Percentiles rank a stretch among this genome's conserved stretches.
phyloP scores from a whole-genome alignment of 92 coral and sea anemone genomes.

The Porites lobata region DNA sequence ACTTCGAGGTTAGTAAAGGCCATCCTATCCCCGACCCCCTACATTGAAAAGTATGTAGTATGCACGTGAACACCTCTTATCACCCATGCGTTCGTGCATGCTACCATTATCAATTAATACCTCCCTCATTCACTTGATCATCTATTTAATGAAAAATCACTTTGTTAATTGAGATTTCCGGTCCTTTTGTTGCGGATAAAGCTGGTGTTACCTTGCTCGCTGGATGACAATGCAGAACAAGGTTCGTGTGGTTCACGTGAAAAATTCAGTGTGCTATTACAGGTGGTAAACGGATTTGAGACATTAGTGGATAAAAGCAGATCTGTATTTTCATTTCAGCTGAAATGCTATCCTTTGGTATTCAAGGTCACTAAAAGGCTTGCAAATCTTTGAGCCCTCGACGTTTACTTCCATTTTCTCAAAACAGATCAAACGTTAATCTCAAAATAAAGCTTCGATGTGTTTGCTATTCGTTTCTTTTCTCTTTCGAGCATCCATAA shows the following conservation, averaged over 20 bases:
- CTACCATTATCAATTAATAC: neutral
- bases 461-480: neutral
- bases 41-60: neutral
- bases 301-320: too few species aligned
- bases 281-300: neutral
- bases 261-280: neutral
- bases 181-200: neutral
- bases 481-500: neutral
- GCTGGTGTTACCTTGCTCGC: neutral
- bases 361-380: neutral
- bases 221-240: neutral
- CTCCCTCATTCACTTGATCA: neutral
- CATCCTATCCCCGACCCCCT: constrained; percentile 1
- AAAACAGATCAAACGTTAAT: neutral
- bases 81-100: constrained; percentile 7
- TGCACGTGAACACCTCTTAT: constrained; percentile 6
- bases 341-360: neutral
- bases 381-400: neutral
- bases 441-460: too few species aligned
- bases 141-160: neutral
- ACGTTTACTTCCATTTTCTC: neutral
- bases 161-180: constrained; percentile 22
- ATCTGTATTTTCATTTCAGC: too few species aligned
- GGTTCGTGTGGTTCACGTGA: constrained; percentile 17
- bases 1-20: constrained; percentile 12